Base-by-base conservation (phyloP, 2,113 vertebrate genomes). In the Paraplagusia blochii region DNA sequence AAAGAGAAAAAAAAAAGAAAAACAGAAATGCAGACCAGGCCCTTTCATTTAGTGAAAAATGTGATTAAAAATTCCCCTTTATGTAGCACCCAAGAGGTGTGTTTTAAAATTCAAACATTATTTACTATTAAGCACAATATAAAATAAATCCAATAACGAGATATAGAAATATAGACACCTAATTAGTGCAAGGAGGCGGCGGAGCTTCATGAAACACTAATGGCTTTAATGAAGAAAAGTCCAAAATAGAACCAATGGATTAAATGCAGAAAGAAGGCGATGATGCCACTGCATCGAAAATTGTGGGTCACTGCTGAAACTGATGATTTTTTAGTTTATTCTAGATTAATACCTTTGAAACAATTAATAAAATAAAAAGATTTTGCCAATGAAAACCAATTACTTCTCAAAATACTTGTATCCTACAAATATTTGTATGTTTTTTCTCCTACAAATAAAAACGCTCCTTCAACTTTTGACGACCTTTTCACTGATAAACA, bases 21-120 rank as follows among this genome's bases (percentile, higher is more conserved):
- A 29, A 4, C 22, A 29, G 22, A 53, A 60, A 82, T 78, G 58
- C 70, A 73, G 73, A 74, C 63, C 44, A 74, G 64, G 79, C 82
- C 78, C 85, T 85, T 90, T 91, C 88, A 89, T 90, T 90, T 89
- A 78, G 66, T 68, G 76, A 85, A 83, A 29, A 87, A 81, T 43
- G 64, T 72, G 79, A 90, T 89, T 89, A 89, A 88, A 89, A 85
- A 91, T 91, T 90, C 86, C 57, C 87, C 87, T 90, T 91, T 89
- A 90, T 90, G 89, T 89, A 71, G 76, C 77, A 89, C 89, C 87
- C 87, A 86, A 85, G 90, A 92, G 88, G 88, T 89, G 88, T 84
- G 79, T 87, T 90, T 90, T 86, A 88, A 90, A 90, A 90, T 89
- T 84, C 87, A 90, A 87, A 88, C 88, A 88, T 77, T 87, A 86